Evolutionary conservation across 2,888 invertebrate species (phyloP), one percentile per base, ranked within the genome.

Genomic region (Leucozona laternaria): DNA sequence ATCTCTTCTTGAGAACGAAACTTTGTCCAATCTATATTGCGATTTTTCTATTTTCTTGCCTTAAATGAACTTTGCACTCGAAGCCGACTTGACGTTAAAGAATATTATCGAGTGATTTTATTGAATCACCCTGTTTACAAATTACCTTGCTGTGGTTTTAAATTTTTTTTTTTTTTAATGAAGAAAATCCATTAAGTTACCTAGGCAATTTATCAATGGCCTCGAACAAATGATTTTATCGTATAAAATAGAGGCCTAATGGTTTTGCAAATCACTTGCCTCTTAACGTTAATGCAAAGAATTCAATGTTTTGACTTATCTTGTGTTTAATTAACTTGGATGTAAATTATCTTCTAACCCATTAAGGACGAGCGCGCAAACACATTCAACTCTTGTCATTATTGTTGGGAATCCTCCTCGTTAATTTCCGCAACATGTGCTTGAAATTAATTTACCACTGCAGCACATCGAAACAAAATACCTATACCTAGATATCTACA

Each of bases 381-480:
- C 66, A 77, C 50, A 55, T 43, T 50, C 34, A 20, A 68, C 40
- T 45, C 37, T 40, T 60, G 8, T 40, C 34, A 15, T 40, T 58
- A 40, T 58, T 64, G 58, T 50, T 62, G 15, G 22, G 50, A 25
- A 22, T 62, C 68, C 55, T 78, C 50, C 37, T 55, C 58, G 68
- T 70, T 78, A 81, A 81, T 77, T 81, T 86, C 78, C 81, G 77
- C 85, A 85, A 81, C 85, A 85, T 85, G 85, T 85, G 85, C 60
- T 82, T 66, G 68, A 81, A 85, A 78, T 81, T 78, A 80, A 86
- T 86, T 81, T 78, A 58, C 73, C 81, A 58, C 62, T 53, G 73
- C 31, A 31, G 45, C 62, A 43, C 62, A 73, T 55, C 70, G 71
- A 62, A 79, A 77, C 34, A 60, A 62, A 75, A 50, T 75, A 58